Evolutionary conservation across 2,113 vertebrate species (phyloP), one percentile per base, ranked within the genome.

Genomic region (Rhabdomys dilectus): DNA sequence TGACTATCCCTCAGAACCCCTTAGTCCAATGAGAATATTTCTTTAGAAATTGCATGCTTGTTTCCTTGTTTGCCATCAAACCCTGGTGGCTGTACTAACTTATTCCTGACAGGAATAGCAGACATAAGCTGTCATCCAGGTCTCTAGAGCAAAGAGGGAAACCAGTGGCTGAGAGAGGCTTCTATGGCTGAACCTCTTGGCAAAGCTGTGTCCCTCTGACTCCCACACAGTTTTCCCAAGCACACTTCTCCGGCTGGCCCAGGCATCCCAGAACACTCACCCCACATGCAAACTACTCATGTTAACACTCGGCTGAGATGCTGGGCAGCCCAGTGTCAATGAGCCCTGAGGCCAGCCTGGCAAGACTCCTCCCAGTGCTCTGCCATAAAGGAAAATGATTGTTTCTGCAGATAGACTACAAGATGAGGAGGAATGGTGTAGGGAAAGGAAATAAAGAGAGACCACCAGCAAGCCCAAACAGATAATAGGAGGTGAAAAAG

Each of bases 11-110:
- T 93, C 62, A 73, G 56, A 89, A 78, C 13, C 42, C 34, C 73
- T 88, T 75, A 12, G 58, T 89, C 34, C 78, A 93, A 80, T 88
- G 51, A 62, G 91, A 88, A 48, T 24, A 60, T 73, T n/a, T 91
- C 86, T 64, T 92, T 53, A 94, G 39, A 82, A 93, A 82, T 76
- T 10, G 77, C 24, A 17, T 68, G 53, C 48, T 89, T 77, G 68
- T 70, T 72, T 72, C 7, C n/a, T 62, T 64, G 62, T 64, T 66
- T 73, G 64, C 22, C 48, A 80, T 76, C 17, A 19, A 86, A 60
- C 66, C 39, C 6, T 58, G 86, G 78, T 81, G 78, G 73, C 58
- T 60, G 2, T 34, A 72, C 64, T 82, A 72, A 73, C 17, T 62
- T 70, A 53, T 84, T 90, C 34, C 78, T 90, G 39, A 81, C 29